Conservation (phyloP, 2,113 vertebrate genomes). For the Rhinolophus ferrumequinum region DNA sequence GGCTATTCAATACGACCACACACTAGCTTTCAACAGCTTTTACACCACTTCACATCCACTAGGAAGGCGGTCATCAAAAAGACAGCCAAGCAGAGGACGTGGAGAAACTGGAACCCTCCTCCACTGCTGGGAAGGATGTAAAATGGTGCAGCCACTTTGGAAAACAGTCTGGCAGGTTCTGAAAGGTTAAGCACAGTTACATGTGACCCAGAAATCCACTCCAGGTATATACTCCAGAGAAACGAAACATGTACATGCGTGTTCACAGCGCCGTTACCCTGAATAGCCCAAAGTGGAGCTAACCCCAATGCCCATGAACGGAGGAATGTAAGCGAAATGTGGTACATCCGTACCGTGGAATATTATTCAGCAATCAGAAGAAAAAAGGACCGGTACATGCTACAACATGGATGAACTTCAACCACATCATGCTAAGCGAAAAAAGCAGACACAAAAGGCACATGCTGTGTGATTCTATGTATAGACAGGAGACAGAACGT, state of each 20-base stretch:
- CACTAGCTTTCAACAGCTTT: not conserved
- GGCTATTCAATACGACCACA: not conserved
- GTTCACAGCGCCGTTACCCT: not conserved
- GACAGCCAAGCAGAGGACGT: not conserved
- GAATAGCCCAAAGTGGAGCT: not conserved
- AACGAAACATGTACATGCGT: not conserved
- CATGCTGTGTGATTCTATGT: not conserved
- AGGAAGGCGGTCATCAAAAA: not conserved
- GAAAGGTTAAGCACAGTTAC: not conserved
- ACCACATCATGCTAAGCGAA: not conserved
- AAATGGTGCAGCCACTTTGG: not conserved
- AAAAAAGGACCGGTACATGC: not conserved
- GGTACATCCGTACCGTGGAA: not conserved
- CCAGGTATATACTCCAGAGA: not conserved
- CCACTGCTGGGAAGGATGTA: not conserved
- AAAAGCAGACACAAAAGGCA: not conserved
- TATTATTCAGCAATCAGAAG: not conserved
- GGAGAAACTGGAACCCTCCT: not conserved
- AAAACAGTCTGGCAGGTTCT: conserved; percentile 6
- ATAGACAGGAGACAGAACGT: not conserved
- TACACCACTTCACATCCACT: not conserved
- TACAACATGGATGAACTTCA: not conserved
- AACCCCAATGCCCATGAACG: not conserved
- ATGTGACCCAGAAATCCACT: not conserved
- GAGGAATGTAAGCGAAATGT: not conserved